phyloP scores from a whole-genome alignment of 2,113 vertebrate genomes.

The Takifugu flavidus region DNA sequence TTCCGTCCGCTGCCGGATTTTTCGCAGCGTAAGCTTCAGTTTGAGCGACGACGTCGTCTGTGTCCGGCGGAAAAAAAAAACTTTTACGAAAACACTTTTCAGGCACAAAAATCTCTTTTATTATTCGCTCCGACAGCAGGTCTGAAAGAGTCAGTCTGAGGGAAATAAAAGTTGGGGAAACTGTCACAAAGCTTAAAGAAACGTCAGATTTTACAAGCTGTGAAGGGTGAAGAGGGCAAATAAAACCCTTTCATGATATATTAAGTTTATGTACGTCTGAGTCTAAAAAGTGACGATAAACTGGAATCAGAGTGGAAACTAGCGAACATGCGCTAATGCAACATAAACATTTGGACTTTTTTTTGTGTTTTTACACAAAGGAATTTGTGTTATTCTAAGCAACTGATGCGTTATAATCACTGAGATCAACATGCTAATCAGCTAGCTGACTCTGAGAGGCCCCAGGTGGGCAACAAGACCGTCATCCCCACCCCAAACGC shows the following conservation, averaged over 20 bases:
- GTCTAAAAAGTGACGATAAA: neutral
- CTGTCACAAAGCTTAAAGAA: neutral
- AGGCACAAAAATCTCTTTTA: neutral
- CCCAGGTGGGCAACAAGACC: too few relatives aligned
- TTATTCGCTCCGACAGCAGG: neutral
- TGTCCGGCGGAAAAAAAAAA: slow-evolving; percentile 19
- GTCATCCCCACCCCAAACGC: too few relatives aligned
- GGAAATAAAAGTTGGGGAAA: neutral
- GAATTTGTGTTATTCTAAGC: too few relatives aligned
- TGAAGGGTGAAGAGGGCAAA: neutral
- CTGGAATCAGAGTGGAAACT: neutral
- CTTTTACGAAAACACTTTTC: neutral
- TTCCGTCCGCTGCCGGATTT: neutral
- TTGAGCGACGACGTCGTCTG: neutral
- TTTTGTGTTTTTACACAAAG: too few relatives aligned
- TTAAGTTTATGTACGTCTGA: too few relatives aligned
- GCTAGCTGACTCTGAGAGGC: too few relatives aligned
- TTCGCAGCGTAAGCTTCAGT: neutral
- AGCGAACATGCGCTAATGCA: neutral
- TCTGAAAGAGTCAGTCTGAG: slow-evolving; percentile 6
- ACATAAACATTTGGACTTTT: too few relatives aligned
- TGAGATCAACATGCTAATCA: too few relatives aligned
- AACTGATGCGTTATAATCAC: too few relatives aligned
- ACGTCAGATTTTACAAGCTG: neutral
- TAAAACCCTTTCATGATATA: neutral